These are phyloP conservation scores for Ceyx erithaca DNA, from an alignment of 2,797 vertebrate genomes.

Conservation along the genomic window DNA sequence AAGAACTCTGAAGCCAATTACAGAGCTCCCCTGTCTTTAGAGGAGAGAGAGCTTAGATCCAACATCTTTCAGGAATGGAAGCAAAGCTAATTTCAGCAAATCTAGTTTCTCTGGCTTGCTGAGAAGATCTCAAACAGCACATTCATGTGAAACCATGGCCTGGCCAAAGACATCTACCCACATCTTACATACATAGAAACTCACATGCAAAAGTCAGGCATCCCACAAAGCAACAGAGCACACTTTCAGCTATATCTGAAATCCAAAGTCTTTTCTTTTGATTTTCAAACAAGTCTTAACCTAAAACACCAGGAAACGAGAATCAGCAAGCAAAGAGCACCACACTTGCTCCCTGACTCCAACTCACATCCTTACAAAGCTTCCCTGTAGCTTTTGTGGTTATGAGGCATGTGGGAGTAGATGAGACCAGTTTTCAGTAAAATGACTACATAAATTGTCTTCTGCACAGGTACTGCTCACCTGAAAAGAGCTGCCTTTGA, in stretches of 20 bases:
- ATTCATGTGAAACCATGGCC: background rate
- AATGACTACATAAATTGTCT: background rate
- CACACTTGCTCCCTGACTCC: rapidly evolving
- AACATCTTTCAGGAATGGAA: background rate
- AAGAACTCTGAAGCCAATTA: background rate
- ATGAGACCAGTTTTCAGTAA: background rate
- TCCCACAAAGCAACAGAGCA: background rate
- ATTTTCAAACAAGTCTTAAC: background rate
- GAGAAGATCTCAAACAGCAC: background rate
- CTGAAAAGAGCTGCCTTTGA: background rate
- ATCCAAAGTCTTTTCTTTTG: background rate
- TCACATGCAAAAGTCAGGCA: background rate
- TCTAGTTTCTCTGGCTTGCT: background rate
- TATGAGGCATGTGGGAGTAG: background rate
- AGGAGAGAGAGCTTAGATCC: rapidly evolving
- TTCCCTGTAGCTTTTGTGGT: background rate
- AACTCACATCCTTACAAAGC: background rate
- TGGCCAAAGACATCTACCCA: background rate
- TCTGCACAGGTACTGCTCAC: background rate
- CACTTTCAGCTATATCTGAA: rapidly evolving
- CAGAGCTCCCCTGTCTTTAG: background rate
- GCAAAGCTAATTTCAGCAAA: background rate
- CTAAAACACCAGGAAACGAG: background rate
- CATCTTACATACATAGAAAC: rapidly evolving
- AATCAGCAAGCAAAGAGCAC: background rate